Base-by-base conservation (phyloP, 2,888 invertebrate species). In the Dinocampus coccinellae region DNA sequence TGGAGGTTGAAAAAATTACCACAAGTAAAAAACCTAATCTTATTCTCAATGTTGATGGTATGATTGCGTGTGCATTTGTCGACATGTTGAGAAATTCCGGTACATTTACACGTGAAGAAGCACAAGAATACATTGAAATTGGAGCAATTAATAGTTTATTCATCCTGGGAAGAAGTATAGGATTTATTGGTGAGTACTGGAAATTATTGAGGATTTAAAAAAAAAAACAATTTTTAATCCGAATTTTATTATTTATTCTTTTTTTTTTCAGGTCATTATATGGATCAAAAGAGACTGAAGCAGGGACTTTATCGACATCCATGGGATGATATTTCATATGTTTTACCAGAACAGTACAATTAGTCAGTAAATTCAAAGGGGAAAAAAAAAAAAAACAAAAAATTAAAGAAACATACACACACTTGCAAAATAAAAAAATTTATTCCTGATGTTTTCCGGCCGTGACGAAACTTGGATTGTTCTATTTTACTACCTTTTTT, bases 11-110 rank as follows among this genome's bases (percentile, higher is more conserved):
- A 84, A 98, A 98, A 85, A 97, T 99, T 84, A 99, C 99, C 22
- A 99, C 98, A 2, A 94, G 97, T 81, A 99, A 99, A 92, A 99
- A 99, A 89, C 99, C 99, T n/a, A 99, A 99, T 90, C 91, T 99
- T 70, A 99, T 99, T 86, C 91, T 99, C 74, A 99, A 99, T 89
- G 99, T 99, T 22, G 99, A 99, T 89, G 99, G 99, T 70, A 95
- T 98, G 77, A 98, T 99, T 81, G 99, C 98, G 0, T 97, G 97
- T 53, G 93, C 97, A 16, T 98, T 99, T 89, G 99, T 99, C 26
- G 99, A 99, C 88, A 92, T 99, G 90, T 91, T 99, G 78, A 91
- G 97, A 42, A 94, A 97, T 86, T 96, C 96, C 84, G 97, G 97
- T 73, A 94, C 95, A 76, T 99, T 99, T 87, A 97, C 98, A 0